Conservation (phyloP, 2,797 vertebrate genomes). For the Melanotaenia maccullochi region DNA sequence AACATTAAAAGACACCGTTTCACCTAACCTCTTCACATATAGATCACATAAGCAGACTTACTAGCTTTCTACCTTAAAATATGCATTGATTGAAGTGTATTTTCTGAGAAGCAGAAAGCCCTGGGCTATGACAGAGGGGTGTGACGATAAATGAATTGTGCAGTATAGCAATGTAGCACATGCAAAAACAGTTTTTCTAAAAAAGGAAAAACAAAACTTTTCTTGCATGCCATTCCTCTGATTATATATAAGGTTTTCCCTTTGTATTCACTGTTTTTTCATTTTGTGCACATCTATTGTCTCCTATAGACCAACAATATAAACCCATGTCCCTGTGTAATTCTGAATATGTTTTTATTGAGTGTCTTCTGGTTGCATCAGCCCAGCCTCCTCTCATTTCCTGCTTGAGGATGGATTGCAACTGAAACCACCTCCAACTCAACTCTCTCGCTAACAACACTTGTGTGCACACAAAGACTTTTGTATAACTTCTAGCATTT, state of each 20-base stretch:
- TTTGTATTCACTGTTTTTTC: neutral
- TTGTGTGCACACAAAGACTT: neutral
- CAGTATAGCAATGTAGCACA: neutral
- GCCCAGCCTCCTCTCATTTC: conserved; percentile 44
- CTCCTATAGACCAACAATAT: conserved; percentile 8
- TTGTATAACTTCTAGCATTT: neutral
- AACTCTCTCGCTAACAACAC: conserved; percentile 4
- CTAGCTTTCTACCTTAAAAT: conserved; percentile 18
- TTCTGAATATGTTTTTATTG: conserved; percentile 2
- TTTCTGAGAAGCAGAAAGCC: conserved; percentile 36
- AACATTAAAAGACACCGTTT: neutral
- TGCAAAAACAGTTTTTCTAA: neutral
- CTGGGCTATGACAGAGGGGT: conserved; percentile 12
- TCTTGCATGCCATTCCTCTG: neutral
- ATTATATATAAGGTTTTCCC: neutral
- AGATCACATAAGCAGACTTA: conserved; percentile 28
- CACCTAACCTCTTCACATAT: conserved; percentile 29
- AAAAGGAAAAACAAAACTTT: neutral
- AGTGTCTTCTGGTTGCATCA: conserved; percentile 75
- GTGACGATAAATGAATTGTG: conserved; percentile 30
- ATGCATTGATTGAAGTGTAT: neutral
- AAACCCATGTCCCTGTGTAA: conserved; percentile 17
- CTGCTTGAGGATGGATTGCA: conserved; percentile 45
- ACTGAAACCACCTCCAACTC: conserved; percentile 40
- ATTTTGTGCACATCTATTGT: neutral